phyloP scores from a whole-genome alignment of 2,888 invertebrate genomes.

The Dorcus hopei region DNA sequence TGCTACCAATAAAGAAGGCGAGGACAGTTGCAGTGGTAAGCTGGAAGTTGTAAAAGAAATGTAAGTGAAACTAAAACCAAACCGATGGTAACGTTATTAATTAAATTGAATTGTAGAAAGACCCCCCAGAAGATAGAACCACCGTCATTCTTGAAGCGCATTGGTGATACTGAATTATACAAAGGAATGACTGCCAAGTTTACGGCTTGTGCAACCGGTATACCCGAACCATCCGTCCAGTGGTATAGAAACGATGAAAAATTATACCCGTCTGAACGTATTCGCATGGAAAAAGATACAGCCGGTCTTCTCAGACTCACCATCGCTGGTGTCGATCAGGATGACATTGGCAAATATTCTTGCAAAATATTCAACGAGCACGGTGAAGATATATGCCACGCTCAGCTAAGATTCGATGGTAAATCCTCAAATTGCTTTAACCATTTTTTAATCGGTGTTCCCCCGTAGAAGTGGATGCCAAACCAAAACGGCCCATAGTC shows the following conservation, averaged over 20 bases:
- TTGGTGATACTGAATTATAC: conserved; percentile 83
- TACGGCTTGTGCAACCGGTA: conserved; percentile 86
- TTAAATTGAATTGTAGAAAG: conserved; percentile 53
- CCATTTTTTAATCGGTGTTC: too few relatives aligned
- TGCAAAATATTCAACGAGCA: conserved; percentile 81
- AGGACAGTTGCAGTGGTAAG: conserved; percentile 69
- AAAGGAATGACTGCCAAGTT: conserved; percentile 88
- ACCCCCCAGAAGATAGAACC: conserved; percentile 74
- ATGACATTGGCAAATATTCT: conserved; percentile 82
- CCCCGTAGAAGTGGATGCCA: conserved; percentile 51
- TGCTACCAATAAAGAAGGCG: conserved; percentile 78
- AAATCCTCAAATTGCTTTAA: conserved; percentile 38
- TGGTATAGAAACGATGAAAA: conserved; percentile 80
- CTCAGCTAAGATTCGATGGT: conserved; percentile 80
- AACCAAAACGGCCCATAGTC: conserved; percentile 62
- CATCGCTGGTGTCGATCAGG: conserved; percentile 72
- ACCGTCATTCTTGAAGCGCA: conserved; percentile 83
- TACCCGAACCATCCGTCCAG: conserved; percentile 84
- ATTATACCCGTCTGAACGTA: conserved; percentile 77
- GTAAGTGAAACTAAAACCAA: conserved; percentile 53
- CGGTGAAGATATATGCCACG: conserved; percentile 78
- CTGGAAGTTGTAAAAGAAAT: conserved; percentile 79
- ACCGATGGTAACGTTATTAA: background rate
- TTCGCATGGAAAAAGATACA: conserved; percentile 77
- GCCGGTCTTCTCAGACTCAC: conserved; percentile 80